These are phyloP conservation scores for Endotricha flammealis DNA, from an alignment of 2,888 invertebrate genomes.

Conservation along the genomic window DNA sequence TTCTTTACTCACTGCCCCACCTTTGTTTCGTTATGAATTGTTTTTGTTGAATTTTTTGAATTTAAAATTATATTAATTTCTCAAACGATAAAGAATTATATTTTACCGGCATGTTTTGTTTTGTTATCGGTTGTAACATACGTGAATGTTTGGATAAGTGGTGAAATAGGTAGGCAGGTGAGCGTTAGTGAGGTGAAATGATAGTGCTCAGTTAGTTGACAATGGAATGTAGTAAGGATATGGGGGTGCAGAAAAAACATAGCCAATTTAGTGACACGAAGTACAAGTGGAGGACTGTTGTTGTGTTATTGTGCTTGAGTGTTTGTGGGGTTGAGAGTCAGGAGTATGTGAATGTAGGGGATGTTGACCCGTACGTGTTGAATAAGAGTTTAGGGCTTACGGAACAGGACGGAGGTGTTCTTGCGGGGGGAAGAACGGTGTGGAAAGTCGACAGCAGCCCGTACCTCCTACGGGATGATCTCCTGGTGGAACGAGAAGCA, in stretches of 20 bases:
- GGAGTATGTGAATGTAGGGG: conserved; percentile 36
- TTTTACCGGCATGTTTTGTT: conserved; percentile 28
- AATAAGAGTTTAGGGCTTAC: conserved; percentile 65
- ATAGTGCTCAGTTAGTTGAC: conserved; percentile 50
- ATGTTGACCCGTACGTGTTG: conserved; percentile 61
- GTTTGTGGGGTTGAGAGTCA: conserved; percentile 54
- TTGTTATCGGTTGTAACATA: conserved; percentile 32
- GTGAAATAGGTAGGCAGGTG: conserved; percentile 43
- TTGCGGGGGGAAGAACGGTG: conserved; percentile 77
- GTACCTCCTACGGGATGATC: conserved; percentile 87
- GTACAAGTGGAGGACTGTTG: conserved; percentile 72
- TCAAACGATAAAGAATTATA: too few species aligned
- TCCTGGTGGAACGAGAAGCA: conserved; percentile 87
- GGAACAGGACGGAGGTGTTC: conserved; percentile 81
- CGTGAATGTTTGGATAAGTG: conserved; percentile 48
- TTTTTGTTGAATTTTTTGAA: conserved; percentile 30
- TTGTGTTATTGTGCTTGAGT: conserved; percentile 41
- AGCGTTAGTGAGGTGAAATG: conserved; percentile 59
- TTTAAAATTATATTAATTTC: conserved; percentile 17
- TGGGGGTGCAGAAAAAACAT: conserved; percentile 70
- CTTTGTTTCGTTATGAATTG: conserved; percentile 65
- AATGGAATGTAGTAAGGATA: conserved; percentile 63
- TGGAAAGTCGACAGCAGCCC: conserved; percentile 82
- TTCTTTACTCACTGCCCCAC: conserved; percentile 56
- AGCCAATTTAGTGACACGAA: conserved; percentile 75